Evolutionary conservation across 2,888 invertebrate genomes (phyloP), one percentile per base, ranked within the genome.

Genomic region (Perithous albicinctus): DNA sequence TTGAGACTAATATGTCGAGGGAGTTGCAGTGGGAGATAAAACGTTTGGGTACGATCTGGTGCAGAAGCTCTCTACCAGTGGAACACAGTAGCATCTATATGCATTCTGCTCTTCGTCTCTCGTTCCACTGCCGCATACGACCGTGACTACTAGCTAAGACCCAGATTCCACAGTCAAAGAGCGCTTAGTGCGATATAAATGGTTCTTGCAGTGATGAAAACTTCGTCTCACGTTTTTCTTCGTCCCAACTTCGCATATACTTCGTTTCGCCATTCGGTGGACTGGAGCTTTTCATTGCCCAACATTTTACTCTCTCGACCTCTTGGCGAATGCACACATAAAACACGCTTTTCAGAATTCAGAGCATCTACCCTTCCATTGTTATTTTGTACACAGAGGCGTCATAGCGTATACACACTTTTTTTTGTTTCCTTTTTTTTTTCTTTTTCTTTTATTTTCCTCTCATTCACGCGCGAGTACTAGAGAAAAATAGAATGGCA

Each of bases 81-180:
- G 41, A 73, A 74, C 12, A 74, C 54, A 72, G 76, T 69, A 67
- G 67, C 51, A 64, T 46, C 64, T 59, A 56, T 66, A 26, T 48
- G 59, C 43, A 38, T 69, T 38, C 56, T 20, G 74, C 64, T 70
- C 70, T 26, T 46, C 38, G 54, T 54, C 56, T 51, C 69, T 41
- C 56, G n/a, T 18, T 70, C 26, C 15, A n/a, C 15, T 43, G 32
- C 41, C 48, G 72, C 54, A 26, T 29, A 29, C 81, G 74, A 43
- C 73, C 74, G 32, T 10, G 41, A 20, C 66, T 73, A 78, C 61
- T 46, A 69, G 69, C 74, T 35, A 38, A 64, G 78, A 82, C 81
- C 81, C 74, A 82, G 69, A 64, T 82, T 78, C 51, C 74, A 43
- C 20, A 66, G 56, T 78, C 81, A 82, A 78, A 82, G 78, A 82